A percentile compares a stretch with the other conserved stretches of the same genome.
Evolutionary conservation across 2,888 invertebrate genomes (phyloP).

Genomic region (Seira ritae): DNA sequence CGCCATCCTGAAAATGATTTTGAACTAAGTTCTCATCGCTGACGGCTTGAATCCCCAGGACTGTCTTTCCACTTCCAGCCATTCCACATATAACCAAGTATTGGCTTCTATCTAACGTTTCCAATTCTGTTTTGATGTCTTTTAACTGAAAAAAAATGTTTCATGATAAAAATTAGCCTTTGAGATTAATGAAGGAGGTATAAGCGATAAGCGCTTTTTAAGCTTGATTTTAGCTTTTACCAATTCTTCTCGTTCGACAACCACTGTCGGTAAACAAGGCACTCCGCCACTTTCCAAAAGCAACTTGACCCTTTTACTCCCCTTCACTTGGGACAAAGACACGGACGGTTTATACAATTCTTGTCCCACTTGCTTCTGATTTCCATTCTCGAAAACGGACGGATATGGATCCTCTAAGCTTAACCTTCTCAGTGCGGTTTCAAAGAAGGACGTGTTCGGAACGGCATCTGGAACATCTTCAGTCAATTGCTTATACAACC

Average conservation of each 20-base stretch:
- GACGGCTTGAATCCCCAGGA: conserved; percentile 77
- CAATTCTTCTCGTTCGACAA: conserved; percentile 65
- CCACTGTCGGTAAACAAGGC: conserved; percentile 64
- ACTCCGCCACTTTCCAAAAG: conserved; percentile 70
- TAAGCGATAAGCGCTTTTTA: no score
- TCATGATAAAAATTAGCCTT: not conserved
- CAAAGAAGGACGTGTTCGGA: not conserved
- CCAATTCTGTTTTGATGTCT: conserved; percentile 77
- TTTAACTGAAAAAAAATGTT: conserved; percentile 50
- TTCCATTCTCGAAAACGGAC: conserved; percentile 11
- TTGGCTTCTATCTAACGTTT: conserved; percentile 78
- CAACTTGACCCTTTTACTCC: conserved; percentile 32
- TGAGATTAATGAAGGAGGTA: not conserved
- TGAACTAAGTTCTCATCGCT: conserved; percentile 37
- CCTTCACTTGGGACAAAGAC: not conserved
- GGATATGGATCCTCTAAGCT: not conserved
- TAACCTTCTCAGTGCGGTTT: conserved; percentile 18
- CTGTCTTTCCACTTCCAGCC: conserved; percentile 86
- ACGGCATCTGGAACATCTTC: conserved; percentile 67
- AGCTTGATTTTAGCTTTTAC: no score
- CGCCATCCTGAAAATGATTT: conserved; percentile 75
- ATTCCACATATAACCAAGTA: conserved; percentile 84
- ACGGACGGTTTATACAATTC: not conserved
- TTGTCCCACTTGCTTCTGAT: conserved; percentile 32
- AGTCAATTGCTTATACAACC: conserved; percentile 68